Evolutionary conservation across 2,113 vertebrate genomes (phyloP).

Genomic region (Aldabrachelys gigantea): DNA sequence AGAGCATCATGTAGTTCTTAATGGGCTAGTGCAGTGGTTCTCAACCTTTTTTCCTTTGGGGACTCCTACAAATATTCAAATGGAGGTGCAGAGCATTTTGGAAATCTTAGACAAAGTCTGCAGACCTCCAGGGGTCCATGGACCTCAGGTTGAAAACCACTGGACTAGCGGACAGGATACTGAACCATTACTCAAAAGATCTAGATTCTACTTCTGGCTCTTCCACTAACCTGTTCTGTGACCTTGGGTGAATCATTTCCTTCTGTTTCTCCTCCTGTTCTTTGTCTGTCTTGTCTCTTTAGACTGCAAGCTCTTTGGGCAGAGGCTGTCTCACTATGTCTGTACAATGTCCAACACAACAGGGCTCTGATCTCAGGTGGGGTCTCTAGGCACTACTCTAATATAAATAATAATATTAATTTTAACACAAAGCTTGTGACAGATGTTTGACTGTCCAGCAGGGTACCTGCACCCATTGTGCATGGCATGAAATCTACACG

Average conservation of each 20-base stretch:
- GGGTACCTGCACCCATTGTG: background rate
- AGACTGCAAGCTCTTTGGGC: background rate
- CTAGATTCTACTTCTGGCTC: background rate
- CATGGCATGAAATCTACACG: background rate
- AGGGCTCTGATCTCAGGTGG: background rate
- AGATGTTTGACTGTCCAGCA: background rate
- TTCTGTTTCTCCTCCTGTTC: background rate
- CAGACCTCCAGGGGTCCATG: background rate
- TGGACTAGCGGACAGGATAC: background rate
- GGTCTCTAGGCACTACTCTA: background rate
- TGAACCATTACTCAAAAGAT: background rate
- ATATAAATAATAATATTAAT: background rate
- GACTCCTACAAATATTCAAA: background rate
- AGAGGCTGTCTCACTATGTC: background rate
- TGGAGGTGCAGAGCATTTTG: too few species aligned
- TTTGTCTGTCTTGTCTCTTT: background rate
- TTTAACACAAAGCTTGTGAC: background rate
- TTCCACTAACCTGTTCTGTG: background rate
- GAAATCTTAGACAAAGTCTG: background rate
- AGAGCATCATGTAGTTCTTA: background rate
- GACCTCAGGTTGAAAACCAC: background rate
- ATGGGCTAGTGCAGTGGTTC: background rate
- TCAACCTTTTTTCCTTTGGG: background rate
- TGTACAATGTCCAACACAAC: rapidly evolving
- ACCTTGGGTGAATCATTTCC: background rate